Conservation (phyloP, 2,113 vertebrate genomes). For the Tetrao urogallus region DNA sequence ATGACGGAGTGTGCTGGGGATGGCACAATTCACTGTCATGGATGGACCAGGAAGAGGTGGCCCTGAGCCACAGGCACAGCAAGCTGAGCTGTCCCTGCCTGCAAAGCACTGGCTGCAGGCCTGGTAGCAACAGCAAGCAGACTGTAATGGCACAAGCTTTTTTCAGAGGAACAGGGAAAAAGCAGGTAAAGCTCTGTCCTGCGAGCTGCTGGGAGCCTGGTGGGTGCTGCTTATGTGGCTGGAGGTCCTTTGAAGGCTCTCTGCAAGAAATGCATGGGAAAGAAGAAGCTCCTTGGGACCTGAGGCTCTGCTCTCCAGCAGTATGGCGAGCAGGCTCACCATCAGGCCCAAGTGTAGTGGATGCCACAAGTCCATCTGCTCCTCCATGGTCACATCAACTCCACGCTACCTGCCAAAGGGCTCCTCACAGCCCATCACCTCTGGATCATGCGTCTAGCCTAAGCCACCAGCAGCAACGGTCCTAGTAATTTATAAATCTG, state of each 20-base stretch:
- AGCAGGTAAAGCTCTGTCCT: not conserved
- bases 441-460: not conserved
- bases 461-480: not conserved
- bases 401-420: not conserved
- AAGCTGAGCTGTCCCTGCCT: not conserved
- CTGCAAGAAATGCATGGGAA: not conserved
- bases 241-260: not conserved
- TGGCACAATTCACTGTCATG: not conserved
- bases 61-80: not conserved
- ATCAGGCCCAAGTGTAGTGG: not conserved
- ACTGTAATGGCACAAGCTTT: not conserved
- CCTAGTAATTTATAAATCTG: not conserved
- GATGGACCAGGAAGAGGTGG: not conserved
- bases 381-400: not conserved
- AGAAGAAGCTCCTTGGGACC: not conserved
- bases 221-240: not conserved
- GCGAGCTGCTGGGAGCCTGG: not conserved
- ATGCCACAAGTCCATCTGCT: not conserved
- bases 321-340: not conserved
- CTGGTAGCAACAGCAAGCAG: not conserved
- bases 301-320: not conserved
- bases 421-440: not conserved
- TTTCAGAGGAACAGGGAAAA: not conserved
- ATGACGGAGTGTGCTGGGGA: not conserved
- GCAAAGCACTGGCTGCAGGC: rapidly evolving